Base-by-base conservation (phyloP, 1,140 invertebrate species). In the Mercenaria mercenaria region DNA sequence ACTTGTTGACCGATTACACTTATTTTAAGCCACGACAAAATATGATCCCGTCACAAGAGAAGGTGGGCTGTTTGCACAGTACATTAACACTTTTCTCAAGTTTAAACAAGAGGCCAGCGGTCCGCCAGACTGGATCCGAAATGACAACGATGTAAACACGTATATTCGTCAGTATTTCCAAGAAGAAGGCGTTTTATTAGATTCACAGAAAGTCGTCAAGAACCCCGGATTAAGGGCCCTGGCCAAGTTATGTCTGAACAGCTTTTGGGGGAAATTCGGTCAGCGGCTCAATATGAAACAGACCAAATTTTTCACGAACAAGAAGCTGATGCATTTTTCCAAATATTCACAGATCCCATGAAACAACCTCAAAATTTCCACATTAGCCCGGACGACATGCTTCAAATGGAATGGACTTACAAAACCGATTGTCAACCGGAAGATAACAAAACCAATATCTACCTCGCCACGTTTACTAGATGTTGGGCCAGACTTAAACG, bases 81-180 rank as follows among this genome's bases (percentile, higher is more conserved):
- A 92, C 77, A 90, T 93, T 11, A 89, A 93, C 67, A 84, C 89
- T 26, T 93, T 91, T 91, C 74, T 93, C 69, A 92, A 93, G 52
- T 69, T 91, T 43, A 94, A 93, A 84, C 91, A 93, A 76, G 91
- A 94, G 74, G 80, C 90, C n/a, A 91, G 81, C 41, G 91, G 90
- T 34, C 92, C 88, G 50, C 92, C 93, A 13, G 41, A 32, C 15
- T 77, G 86, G 69, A 69, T 79, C 26, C 41, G 69, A 26, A 92
- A 92, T 11, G 89, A 90, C 26, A 56, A 72, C 23, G 77, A 92
- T 18, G 64, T 26, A 11, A 23, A 69, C 39, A 88, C 52, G 92
- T 96, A 96, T 80, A 92, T 96, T 23, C n/a, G 59, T 26, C 77
- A 94, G 18, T 96, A 95, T 92, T 47, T 92, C 0, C 59, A 93